Percentiles rank a stretch among this genome's conserved stretches.
phyloP scores from a whole-genome alignment of 37 sponge, comb jelly and placozoan genomes.

The Eunapius fragilis region DNA sequence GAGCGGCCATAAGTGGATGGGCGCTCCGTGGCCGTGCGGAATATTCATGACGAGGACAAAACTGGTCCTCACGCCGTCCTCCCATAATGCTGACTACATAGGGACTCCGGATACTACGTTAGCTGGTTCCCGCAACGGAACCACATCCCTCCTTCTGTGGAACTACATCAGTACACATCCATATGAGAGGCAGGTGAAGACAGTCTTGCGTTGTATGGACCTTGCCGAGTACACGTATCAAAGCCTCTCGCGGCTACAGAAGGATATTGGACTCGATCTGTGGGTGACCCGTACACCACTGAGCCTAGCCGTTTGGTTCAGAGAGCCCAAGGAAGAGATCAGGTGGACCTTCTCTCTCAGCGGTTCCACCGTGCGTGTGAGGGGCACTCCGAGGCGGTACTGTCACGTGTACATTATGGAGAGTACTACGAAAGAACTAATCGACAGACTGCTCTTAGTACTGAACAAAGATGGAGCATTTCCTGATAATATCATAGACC shows the following conservation, averaged over 20 bases:
- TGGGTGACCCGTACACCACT: constrained; percentile 12
- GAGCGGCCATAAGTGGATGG: constrained; percentile 26
- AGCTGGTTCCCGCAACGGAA: constrained; percentile 3
- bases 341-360: background rate
- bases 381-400: background rate
- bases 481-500: background rate
- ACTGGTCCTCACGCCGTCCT: background rate
- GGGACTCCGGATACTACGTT: constrained; percentile 12
- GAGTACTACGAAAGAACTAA: background rate
- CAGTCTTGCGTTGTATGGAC: background rate
- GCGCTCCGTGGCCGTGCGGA: constrained; percentile 27
- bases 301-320: background rate
- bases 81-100: background rate
- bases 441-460: background rate
- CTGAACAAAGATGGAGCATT: constrained; percentile 5
- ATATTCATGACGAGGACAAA: constrained; percentile 20
- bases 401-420: constrained; percentile 12
- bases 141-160: background rate
- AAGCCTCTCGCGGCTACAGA: background rate
- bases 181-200: constrained; percentile 16
- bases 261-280: constrained; percentile 8
- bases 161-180: constrained; percentile 6
- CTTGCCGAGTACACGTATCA: background rate
- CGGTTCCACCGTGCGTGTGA: background rate
- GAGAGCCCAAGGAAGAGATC: constrained; percentile 1